Conservation (phyloP, 2,888 invertebrate species). For the Griposia aprilina region DNA sequence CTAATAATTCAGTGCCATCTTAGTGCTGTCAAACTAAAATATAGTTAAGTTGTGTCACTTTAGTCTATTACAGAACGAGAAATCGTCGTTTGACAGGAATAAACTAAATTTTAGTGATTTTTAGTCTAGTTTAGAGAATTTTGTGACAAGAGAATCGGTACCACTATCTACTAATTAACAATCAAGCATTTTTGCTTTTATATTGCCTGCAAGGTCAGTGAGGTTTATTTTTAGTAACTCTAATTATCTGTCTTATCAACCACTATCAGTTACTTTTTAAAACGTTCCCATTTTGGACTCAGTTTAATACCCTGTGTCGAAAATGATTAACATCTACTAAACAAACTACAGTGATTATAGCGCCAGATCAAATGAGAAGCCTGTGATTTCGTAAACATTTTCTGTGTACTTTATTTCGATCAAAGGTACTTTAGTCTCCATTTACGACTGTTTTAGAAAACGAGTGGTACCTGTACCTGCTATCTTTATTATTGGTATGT, state of each 20-base stretch:
- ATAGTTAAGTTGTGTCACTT: too few relatives aligned
- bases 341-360: background rate
- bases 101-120: too few relatives aligned
- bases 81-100: too few relatives aligned
- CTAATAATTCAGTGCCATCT: too few relatives aligned
- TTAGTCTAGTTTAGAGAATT: too few relatives aligned
- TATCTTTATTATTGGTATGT: background rate
- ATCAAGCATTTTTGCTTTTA: background rate
- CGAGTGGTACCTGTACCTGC: background rate
- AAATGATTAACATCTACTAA: slow-evolving; percentile 9
- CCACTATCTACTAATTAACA: too few relatives aligned
- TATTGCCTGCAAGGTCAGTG: background rate
- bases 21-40: too few relatives aligned
- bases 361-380: slow-evolving; percentile 35
- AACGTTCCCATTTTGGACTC: background rate
- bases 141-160: too few relatives aligned
- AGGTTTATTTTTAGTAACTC: background rate
- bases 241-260: background rate
- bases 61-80: too few relatives aligned
- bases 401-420: slow-evolving; percentile 1
- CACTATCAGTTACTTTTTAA: background rate
- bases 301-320: background rate
- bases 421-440: background rate
- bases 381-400: slow-evolving; percentile 37
- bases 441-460: slow-evolving; percentile 20